A percentile compares a stretch with the other conserved stretches of the same genome.
Conservation (phyloP, 2,113 vertebrate genomes). For the Serinus canaria region DNA sequence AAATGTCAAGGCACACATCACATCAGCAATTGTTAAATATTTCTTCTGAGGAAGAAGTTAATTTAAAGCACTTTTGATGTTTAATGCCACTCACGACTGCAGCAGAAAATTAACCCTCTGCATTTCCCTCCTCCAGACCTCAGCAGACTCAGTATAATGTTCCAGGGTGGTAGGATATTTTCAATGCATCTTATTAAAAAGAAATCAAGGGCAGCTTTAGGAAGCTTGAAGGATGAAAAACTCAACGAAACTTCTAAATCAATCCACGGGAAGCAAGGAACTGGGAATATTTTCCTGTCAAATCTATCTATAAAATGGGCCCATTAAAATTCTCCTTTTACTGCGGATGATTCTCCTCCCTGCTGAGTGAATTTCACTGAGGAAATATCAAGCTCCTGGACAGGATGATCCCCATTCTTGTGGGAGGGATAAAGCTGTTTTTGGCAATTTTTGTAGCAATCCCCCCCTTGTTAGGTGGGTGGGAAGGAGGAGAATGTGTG, state of each 20-base stretch:
- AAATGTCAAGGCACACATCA: constrained; percentile 64
- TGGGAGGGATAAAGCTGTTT: not conserved
- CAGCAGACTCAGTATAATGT: not conserved
- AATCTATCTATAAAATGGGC: not conserved
- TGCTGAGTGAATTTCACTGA: not conserved
- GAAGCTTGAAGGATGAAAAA: constrained; percentile 36
- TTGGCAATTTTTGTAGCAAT: not conserved
- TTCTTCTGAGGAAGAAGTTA: constrained; percentile 66
- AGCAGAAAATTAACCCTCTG: constrained; percentile 41
- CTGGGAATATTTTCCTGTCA: constrained; percentile 6
- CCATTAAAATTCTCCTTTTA: constrained; percentile 14
- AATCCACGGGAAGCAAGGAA: not conserved
- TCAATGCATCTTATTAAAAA: constrained; percentile 37
- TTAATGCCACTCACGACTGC: constrained; percentile 23
- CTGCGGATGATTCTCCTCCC: not conserved
- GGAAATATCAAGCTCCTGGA: not conserved
- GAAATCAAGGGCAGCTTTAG: constrained; percentile 36
- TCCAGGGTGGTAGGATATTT: not conserved
- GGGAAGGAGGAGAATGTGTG: not conserved
- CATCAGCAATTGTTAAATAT: constrained; percentile 70
- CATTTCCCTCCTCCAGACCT: constrained; percentile 9
- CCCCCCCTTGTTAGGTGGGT: not conserved
- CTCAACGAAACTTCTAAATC: not conserved
- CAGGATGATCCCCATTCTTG: not conserved
- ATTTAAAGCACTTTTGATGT: constrained; percentile 63